Evolutionary conservation across 2,888 invertebrate genomes (phyloP), one percentile per base, ranked within the genome.

Genomic region (Andricus quercusramuli): DNA sequence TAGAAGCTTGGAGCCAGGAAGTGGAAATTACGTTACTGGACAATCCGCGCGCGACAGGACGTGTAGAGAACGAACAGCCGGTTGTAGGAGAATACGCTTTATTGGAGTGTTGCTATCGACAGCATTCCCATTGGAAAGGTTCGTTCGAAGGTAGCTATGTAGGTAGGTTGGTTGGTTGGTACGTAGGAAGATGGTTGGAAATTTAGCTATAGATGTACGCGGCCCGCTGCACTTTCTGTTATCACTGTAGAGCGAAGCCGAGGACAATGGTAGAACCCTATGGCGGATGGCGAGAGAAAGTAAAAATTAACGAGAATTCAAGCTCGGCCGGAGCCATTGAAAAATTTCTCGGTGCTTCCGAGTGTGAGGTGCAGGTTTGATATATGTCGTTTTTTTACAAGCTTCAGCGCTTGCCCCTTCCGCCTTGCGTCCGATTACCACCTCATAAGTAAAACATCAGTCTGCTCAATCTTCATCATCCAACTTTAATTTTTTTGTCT

Each of bases 261-360:
- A 80, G 87, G 86, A 88, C 89, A 89, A 88, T 88, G 85, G 87
- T 78, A 77, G 79, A 83, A 76, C 80, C 80, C 83, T 82, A 83
- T 80, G 78, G 83, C 83, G 85, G 90, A 90, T 86, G 89, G 89
- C 87, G 90, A 90, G 91, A 90, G 90, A 91, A 91, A 91, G 91
- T 91, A 90, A 90, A 91, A 91, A 91, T 91, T 91, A 91, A 91
- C 91, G 91, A 91, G 91, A 91, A 91, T 91, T 91, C 91, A 91
- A 91, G 91, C 91, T 90, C 90, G 90, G 90, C 86, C 91, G 90
- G 89, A 90, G 91, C 91, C 90, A 91, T 91, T 91, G 91, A 91
- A 91, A 91, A 91, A 91, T 91, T 90, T 90, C 89, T 88, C 87
- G 86, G 87, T 88, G 85, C 84, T 87, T 82, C 86, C 82, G 80